Base-by-base conservation (phyloP, 2,797 vertebrate genomes). In the Mionectes olivaceus region DNA sequence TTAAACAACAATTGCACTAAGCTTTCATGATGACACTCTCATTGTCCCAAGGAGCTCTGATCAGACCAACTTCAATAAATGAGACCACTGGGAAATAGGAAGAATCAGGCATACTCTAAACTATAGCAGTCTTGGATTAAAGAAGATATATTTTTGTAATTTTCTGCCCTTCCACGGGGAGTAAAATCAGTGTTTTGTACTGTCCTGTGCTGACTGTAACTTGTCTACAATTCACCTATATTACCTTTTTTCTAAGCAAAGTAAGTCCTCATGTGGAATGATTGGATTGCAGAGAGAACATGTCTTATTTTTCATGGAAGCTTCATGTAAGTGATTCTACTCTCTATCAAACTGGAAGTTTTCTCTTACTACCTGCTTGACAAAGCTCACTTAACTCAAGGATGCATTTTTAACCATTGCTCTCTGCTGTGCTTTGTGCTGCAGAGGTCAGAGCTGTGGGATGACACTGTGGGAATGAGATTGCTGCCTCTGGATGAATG, bases 141-240 rank as follows among this genome's bases (percentile, higher is more conserved):
- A 97, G 94, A 95, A 89, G 93, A 95, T 94, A 83, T 71, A 95
- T 92, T 95, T 96, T 96, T 97, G 93, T 89, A 83, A 93, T 93
- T 95, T 89, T 90, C 47, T 87, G 76, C 65, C 68, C 76, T 81
- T 86, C 60, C 61, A 70, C 75, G 76, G 91, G 92, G 87, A 93
- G 56, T 73, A 63, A 77, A 68, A 35, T 8, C 57, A 28, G 41
- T 61, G 43, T 83, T 91, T 89, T 81, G 59, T 96, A 90, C 64
- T 91, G 78, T 90, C 91, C 83, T 93, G 39, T 82, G 68, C 75
- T 65, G 73, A 63, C 93, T 84, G 50, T 57, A 57, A 43, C 67
- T 91, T 87, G 35, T 57, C n/a, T 76, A 83, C 65, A 81, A 43
- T 73, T 93, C 60, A 65, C 81, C 46, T 68, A 6, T 92, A 68